Base-by-base conservation (phyloP, 2,888 invertebrate species). In the Malthinus flaveolus region DNA sequence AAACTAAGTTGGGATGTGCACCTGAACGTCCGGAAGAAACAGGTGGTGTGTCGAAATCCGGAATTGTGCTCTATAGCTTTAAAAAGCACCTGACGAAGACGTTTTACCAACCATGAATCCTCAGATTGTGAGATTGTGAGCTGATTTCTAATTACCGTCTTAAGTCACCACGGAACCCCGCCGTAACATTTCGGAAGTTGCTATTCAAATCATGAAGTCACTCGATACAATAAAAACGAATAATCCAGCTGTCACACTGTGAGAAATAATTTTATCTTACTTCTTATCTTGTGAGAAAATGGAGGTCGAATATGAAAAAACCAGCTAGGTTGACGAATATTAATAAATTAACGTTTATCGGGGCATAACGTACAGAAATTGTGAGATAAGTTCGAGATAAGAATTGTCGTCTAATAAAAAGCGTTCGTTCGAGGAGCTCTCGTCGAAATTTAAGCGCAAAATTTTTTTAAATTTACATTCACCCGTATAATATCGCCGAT, bases 1-100 rank as follows among this genome's bases (percentile, higher is more conserved):
- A 47, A 51, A 51, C 47, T 42, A 37, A 31, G 46, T 54, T 49
- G 34, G 34, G 44, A 66, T 65, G 65, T 64, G 58, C 71, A 69
- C 69, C 68, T 68, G 69, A 68, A 62, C 47, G 59, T 59, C 68
- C 73, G 74, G 73, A 75, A 74, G 70, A 62, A 69, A 76, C 75
- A 76, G 75, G 75, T 76, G 75, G 68, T 67, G 57, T 65, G 61
- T 66, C 63, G 61, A 65, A 66, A 66, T 73, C 75, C 75, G 75
- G 75, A 75, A 75, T 74, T 74, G 71, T 74, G 75, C 73, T 72
- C 70, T 68, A 72, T 71, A 71, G 71, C 72, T 71, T 70, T 69
- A 63, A 64, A 56, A 49, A 63, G 68, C 71, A 69, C 71, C 73
- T 71, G 72, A 67, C 63, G 49, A 63, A 59, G 68, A 68, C 65